Percentiles rank a stretch among this genome's conserved stretches.
These are phyloP conservation scores for Fulica atra DNA, from an alignment of 2,113 vertebrate species.

Conservation along the genomic window DNA sequence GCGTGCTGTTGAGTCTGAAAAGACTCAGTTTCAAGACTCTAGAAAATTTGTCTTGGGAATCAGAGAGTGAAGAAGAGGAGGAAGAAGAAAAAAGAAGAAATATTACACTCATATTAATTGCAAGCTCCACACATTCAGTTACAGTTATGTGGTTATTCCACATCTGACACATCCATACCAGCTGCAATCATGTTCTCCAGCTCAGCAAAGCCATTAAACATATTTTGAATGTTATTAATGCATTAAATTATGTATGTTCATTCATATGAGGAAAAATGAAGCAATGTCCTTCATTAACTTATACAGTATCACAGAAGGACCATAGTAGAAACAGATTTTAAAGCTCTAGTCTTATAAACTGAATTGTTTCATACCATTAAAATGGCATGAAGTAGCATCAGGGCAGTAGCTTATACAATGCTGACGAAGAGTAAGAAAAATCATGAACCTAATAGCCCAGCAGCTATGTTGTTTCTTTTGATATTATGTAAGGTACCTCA, in stretches of 20 bases:
- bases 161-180: not conserved
- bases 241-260: not conserved
- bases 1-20: not conserved
- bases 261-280: not conserved
- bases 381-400: not conserved
- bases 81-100: not conserved
- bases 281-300: not conserved
- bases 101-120: not conserved
- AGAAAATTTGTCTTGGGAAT: not conserved
- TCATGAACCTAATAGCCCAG: not conserved
- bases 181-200: not conserved
- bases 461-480: conserved; percentile 25
- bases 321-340: not conserved
- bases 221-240: not conserved
- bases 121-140: not conserved
- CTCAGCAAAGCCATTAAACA: not conserved
- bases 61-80: not conserved
- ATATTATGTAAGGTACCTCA: conserved; percentile 37
- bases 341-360: not conserved
- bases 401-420: not conserved
- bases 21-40: not conserved
- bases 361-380: not conserved
- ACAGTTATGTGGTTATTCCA: not conserved
- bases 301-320: not conserved
- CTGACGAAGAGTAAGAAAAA: not conserved